Evolutionary conservation across 1,140 invertebrate genomes (phyloP).

Genomic region (Luehdorfia chinensis): DNA sequence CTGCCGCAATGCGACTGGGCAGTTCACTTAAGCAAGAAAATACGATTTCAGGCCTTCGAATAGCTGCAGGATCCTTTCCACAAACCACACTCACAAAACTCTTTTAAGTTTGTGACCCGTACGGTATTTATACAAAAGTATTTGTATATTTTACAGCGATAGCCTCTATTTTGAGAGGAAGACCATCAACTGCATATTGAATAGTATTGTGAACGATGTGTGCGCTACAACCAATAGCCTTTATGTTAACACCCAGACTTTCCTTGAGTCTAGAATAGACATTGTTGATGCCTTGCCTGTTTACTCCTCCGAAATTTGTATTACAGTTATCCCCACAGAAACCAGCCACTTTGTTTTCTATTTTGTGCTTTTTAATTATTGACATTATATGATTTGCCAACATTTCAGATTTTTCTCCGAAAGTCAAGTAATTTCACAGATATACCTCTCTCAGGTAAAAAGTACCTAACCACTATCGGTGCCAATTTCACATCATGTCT

Average conservation of each 20-base stretch:
- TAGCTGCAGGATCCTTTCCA: conserved; percentile 17
- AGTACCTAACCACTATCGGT: conserved; percentile 7
- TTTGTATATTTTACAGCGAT: conserved; percentile 18
- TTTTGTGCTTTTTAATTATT: conserved; percentile 12
- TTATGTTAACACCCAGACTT: conserved; percentile 9
- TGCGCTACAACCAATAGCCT: conserved; percentile 10
- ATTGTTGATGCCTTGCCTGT: conserved; percentile 11
- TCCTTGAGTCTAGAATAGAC: conserved; percentile 8
- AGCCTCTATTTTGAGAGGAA: conserved; percentile 5
- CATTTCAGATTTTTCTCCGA: not conserved
- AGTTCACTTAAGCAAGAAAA: conserved; percentile 18
- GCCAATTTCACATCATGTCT: conserved; percentile 15
- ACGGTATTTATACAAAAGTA: conserved; percentile 18
- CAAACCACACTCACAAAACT: conserved; percentile 19
- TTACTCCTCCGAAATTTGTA: conserved; percentile 16
- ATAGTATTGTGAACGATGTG: conserved; percentile 16
- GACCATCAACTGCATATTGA: conserved; percentile 10
- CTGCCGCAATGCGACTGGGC: conserved; percentile 15
- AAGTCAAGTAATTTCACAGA: too few relatives aligned
- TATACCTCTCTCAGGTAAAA: conserved; percentile 11
- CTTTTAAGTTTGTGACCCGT: conserved; percentile 16
- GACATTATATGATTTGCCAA: conserved; percentile 13
- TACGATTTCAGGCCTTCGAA: conserved; percentile 13
- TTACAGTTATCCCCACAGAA: conserved; percentile 16
- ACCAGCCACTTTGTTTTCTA: conserved; percentile 15